Conservation (phyloP, 2,888 invertebrate species). For the Ceratothoa steindachneri region DNA sequence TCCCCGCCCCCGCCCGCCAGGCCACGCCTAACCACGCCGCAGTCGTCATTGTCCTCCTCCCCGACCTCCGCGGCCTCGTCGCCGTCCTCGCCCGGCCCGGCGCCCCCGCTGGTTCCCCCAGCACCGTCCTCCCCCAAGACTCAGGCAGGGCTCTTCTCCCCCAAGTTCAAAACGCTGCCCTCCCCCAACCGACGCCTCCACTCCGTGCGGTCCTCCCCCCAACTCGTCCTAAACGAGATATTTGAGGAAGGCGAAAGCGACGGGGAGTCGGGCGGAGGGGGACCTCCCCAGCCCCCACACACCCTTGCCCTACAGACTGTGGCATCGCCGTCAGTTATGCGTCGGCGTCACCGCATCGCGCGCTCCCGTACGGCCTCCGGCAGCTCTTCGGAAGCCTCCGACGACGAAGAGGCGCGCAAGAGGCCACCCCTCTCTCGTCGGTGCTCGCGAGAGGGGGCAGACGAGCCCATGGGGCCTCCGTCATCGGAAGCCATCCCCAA, state of each 20-base stretch:
- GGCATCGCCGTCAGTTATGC: constrained; percentile 54
- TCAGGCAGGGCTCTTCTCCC: constrained; percentile 25
- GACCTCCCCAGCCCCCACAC: constrained; percentile 41
- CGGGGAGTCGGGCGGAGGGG: constrained; percentile 50
- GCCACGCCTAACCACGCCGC: constrained; percentile 34
- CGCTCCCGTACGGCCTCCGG: constrained; percentile 79
- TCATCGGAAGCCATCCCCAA: background rate
- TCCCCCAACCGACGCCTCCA: constrained; percentile 57
- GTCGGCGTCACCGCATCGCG: constrained; percentile 63
- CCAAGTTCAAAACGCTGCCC: constrained; percentile 55
- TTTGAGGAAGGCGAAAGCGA: constrained; percentile 63
- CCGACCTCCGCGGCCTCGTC: constrained; percentile 44
- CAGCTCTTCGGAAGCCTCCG: constrained; percentile 90
- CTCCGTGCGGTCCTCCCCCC: constrained; percentile 56
- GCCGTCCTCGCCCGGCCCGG: constrained; percentile 44
- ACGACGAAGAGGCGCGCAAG: constrained; percentile 64
- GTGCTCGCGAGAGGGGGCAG: background rate
- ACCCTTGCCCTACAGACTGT: constrained; percentile 41
- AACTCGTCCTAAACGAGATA: constrained; percentile 63
- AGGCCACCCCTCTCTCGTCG: constrained; percentile 53
- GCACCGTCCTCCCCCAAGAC: constrained; percentile 43
- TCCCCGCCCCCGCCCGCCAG: constrained; percentile 1
- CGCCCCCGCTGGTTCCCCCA: constrained; percentile 18
- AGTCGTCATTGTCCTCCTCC: constrained; percentile 44
- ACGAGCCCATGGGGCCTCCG: background rate